Percentiles rank a stretch among this genome's conserved stretches.
Conservation (phyloP, 2,888 invertebrate species). For the Onchidella celtica region DNA sequence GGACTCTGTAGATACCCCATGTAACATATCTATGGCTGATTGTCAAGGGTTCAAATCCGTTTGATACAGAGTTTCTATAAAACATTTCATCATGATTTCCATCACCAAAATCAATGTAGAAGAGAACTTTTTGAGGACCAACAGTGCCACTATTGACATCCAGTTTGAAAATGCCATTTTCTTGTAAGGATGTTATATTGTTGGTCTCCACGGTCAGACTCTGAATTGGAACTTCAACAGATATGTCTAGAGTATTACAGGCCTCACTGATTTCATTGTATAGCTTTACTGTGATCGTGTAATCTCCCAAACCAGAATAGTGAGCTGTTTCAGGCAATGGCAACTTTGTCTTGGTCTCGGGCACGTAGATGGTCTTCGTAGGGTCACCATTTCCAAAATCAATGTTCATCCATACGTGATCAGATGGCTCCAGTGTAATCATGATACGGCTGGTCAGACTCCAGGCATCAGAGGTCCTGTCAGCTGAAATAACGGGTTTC, state of each 20-base stretch:
- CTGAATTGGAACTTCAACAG: slow-evolving; percentile 74
- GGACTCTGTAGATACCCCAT: slow-evolving; percentile 75
- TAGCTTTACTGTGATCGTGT: slow-evolving; percentile 61
- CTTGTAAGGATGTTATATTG: slow-evolving; percentile 65
- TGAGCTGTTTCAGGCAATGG: slow-evolving; percentile 58
- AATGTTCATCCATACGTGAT: slow-evolving; percentile 66
- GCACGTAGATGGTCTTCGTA: slow-evolving; percentile 62
- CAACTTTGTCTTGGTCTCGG: slow-evolving; percentile 52
- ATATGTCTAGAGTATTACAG: slow-evolving; percentile 60
- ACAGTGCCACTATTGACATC: slow-evolving; percentile 65
- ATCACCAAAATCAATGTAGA: slow-evolving; percentile 66
- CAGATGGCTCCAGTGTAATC: slow-evolving; percentile 63
- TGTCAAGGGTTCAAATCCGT: slow-evolving; percentile 60
- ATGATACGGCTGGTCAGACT: slow-evolving; percentile 65
- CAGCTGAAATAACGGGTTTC: slow-evolving; percentile 56
- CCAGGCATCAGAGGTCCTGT: slow-evolving; percentile 60
- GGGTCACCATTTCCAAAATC: slow-evolving; percentile 71
- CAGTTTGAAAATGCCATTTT: slow-evolving; percentile 64
- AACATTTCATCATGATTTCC: slow-evolving; percentile 55
- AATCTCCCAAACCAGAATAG: slow-evolving; percentile 70
- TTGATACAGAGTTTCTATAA: slow-evolving; percentile 43
- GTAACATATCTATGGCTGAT: slow-evolving; percentile 66
- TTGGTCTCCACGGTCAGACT: slow-evolving; percentile 55
- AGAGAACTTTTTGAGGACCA: slow-evolving; percentile 62
- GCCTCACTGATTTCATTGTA: slow-evolving; percentile 70